A percentile compares a stretch with the other conserved stretches of the same genome.
Conservation (phyloP, 2,113 vertebrate genomes). For the Fulica atra region DNA sequence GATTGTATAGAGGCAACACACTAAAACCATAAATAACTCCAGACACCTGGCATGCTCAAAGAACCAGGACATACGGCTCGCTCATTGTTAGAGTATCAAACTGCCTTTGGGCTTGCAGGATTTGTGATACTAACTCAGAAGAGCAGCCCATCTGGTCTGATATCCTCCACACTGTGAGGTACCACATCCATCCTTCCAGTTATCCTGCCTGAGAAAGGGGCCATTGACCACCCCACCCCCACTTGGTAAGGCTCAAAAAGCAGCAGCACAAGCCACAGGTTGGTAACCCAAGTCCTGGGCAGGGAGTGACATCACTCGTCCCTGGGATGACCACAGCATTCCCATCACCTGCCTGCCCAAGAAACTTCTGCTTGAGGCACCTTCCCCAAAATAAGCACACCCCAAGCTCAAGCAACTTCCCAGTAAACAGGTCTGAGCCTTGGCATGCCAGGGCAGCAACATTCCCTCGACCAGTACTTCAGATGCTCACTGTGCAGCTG, state of each 20-base stretch:
- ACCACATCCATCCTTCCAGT: accelerated
- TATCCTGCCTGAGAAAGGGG: background rate
- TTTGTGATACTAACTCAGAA: background rate
- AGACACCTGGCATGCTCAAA: background rate
- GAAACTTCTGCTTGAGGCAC: background rate
- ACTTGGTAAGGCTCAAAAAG: background rate
- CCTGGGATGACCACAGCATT: background rate
- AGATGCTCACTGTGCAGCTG: background rate
- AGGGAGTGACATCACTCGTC: too few species aligned
- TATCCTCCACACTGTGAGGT: background rate
- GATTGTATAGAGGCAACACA: background rate
- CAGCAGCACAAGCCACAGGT: background rate
- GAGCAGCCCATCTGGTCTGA: background rate
- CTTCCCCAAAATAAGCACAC: background rate
- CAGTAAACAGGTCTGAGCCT: background rate
- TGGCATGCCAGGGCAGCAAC: background rate
- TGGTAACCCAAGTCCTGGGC: background rate
- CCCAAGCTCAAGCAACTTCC: background rate
- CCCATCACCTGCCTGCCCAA: background rate
- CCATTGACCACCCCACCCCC: background rate
- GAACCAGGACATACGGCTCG: background rate
- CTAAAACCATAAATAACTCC: background rate
- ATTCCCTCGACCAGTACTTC: background rate
- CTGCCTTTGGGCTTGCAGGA: background rate
- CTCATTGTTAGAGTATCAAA: background rate